Base-by-base conservation (phyloP, 2,113 vertebrate species). In the Spermophilus dauricus region DNA sequence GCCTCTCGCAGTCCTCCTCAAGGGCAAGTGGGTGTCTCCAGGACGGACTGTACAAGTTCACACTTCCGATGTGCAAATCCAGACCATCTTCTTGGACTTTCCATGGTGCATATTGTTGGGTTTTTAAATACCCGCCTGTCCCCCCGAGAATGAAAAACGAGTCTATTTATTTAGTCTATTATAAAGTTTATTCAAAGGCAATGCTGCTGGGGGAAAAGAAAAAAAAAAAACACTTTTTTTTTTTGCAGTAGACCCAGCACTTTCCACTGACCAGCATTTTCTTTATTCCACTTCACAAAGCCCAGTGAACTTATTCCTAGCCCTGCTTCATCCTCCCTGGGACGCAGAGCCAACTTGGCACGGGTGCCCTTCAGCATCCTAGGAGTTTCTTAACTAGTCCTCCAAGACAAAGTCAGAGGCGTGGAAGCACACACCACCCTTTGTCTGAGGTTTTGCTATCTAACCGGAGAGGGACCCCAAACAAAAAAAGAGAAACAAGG, bases 381-480 rank as follows among this genome's bases (percentile, higher is more conserved):
- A 42, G 61, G 95, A 96, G 97, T 97, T 96, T 94, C 95, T 89
- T 82, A 96, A 97, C 96, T 97, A 97, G 97, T 98, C 95, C 95
- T 96, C 89, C 75, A 94, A 95, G 89, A 90, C 94, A 53, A 93
- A 98, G 75, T 95, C 83, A 56, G 67, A 89, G 61, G 92, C 94
- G 77, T 1, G 16, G 65, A 89, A 87, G 72, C 89, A 91, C 89
- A 89, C 34, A 90, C 2, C 67, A 78, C 45, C 89, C 84, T 96
- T 97, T 96, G 96, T 95, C 75, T 12, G 39, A 83, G 89, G 70
- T 20, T 80, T 86, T 87, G 93, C 86, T 82, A 75, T 86, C 67
- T 93, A 65, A 94, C 78, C 77, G 75, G 45, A 92, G n/a, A 95
- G 67, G 67, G 80, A 86, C 39, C 83, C 53, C 86, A 85, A 90